Percentiles rank a stretch among this genome's conserved stretches.
These are phyloP conservation scores for Chaenogobius annularis DNA, from an alignment of 2,113 vertebrate genomes.

Conservation along the genomic window DNA sequence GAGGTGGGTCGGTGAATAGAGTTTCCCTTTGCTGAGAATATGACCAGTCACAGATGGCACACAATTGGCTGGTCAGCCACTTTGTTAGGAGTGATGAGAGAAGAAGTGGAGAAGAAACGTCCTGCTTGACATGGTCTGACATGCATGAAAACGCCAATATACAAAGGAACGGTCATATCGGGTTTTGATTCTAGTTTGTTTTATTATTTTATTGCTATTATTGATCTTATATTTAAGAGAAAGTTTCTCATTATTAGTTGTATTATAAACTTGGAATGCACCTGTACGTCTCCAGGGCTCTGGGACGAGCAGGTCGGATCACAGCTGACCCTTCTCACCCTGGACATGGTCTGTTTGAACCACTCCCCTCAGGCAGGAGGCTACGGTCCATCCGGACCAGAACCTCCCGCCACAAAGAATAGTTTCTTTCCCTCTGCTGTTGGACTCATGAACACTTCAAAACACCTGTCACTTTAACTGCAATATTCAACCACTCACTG, in stretches of 20 bases:
- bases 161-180: not conserved
- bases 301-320: too few species aligned
- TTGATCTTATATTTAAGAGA: not conserved
- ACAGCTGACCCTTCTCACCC: too few species aligned
- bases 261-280: not conserved
- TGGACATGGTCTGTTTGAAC: too few species aligned
- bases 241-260: too few species aligned
- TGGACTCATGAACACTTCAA: too few species aligned
- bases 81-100: slow-evolving; percentile 47
- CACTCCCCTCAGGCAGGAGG: too few species aligned
- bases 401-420: too few species aligned
- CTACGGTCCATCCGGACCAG: too few species aligned
- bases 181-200: not conserved
- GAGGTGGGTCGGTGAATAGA: slow-evolving; percentile 32
- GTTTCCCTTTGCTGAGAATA: slow-evolving; percentile 51
- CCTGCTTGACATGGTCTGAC: not conserved
- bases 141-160: not conserved
- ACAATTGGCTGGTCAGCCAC: slow-evolving; percentile 57
- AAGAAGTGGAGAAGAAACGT: slow-evolving; percentile 14
- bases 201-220: not conserved
- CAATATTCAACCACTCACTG: too few species aligned
- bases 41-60: slow-evolving; percentile 65
- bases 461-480: too few species aligned
- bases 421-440: too few species aligned
- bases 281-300: too few species aligned